Conservation (phyloP, 2,888 invertebrate species). For the Drosophila atripex region DNA sequence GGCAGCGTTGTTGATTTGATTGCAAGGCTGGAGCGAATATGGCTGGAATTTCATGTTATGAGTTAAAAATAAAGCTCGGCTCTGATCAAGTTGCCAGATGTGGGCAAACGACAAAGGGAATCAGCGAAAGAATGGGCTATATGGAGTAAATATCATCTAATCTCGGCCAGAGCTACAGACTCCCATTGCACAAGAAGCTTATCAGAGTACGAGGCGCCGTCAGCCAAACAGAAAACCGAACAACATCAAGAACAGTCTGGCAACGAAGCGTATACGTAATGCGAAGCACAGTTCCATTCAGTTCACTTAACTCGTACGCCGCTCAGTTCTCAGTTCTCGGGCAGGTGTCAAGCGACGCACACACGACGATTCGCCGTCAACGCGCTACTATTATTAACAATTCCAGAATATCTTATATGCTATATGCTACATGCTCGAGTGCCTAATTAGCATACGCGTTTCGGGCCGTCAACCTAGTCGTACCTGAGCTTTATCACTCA, state of each 20-base stretch:
- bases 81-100: conserved; percentile 16
- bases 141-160: conserved; percentile 5
- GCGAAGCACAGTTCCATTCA: conserved; percentile 48
- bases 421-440: conserved; percentile 32
- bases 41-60: conserved; percentile 24
- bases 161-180: conserved; percentile 16
- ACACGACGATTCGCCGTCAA: conserved; percentile 36
- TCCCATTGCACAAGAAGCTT: conserved; percentile 36
- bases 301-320: conserved; percentile 30
- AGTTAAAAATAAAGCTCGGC: conserved; percentile 17
- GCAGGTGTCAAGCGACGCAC: conserved; percentile 72
- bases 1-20: conserved; percentile 41
- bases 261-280: conserved; percentile 51
- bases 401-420: conserved; percentile 42
- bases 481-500: conserved; percentile 21
- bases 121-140: neutral
- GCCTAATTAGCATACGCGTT: conserved; percentile 68
- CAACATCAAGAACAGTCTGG: conserved; percentile 18
- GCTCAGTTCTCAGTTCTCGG: conserved; percentile 58
- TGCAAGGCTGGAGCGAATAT: conserved; percentile 27
- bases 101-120: neutral
- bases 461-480: conserved; percentile 13
- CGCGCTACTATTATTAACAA: conserved; percentile 22
- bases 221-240: conserved; percentile 19
- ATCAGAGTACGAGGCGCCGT: conserved; percentile 18